A percentile compares a stretch with the other conserved stretches of the same genome.
Conservation (phyloP, 1,140 invertebrate genomes). For the Theocolax elegans region DNA sequence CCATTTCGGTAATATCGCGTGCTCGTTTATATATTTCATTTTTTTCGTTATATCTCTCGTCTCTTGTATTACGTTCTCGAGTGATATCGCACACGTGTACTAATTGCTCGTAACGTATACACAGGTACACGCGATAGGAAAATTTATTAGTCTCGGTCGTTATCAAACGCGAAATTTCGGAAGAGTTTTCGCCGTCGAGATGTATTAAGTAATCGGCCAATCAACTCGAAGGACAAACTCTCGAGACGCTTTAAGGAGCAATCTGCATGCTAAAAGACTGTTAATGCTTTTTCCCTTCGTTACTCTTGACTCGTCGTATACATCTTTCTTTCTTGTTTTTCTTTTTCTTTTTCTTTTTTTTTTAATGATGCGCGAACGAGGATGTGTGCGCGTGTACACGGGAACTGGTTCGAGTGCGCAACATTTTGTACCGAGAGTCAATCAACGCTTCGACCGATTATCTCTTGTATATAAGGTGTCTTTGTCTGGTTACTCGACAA, state of each 20-base stretch:
- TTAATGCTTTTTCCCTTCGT: constrained; percentile 65
- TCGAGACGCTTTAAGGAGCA: constrained; percentile 61
- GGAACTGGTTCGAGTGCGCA: constrained; percentile 48
- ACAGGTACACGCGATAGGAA: no score
- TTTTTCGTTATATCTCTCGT: background rate
- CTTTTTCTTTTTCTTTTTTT: background rate
- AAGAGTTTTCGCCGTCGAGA: background rate
- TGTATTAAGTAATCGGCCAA: constrained; percentile 66
- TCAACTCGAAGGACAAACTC: constrained; percentile 51
- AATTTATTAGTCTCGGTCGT: no score
- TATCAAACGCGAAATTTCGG: no score
- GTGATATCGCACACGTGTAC: background rate
- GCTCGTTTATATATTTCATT: background rate
- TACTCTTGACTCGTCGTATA: constrained; percentile 46
- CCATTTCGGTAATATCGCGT: background rate
- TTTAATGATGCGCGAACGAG: no score
- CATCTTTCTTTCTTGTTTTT: constrained; percentile 15
- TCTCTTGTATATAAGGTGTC: background rate
- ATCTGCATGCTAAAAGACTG: constrained; percentile 67
- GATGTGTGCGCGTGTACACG: constrained; percentile 16
- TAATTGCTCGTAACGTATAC: constrained; percentile 5
- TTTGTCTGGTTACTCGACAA: no score
- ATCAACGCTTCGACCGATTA: constrained; percentile 40
- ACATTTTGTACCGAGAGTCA: constrained; percentile 46
- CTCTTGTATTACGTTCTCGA: no score